A percentile compares a stretch with the other conserved stretches of the same genome.
phyloP scores from a whole-genome alignment of 2,797 vertebrate genomes.

The Tenualosa thibaudeaui region DNA sequence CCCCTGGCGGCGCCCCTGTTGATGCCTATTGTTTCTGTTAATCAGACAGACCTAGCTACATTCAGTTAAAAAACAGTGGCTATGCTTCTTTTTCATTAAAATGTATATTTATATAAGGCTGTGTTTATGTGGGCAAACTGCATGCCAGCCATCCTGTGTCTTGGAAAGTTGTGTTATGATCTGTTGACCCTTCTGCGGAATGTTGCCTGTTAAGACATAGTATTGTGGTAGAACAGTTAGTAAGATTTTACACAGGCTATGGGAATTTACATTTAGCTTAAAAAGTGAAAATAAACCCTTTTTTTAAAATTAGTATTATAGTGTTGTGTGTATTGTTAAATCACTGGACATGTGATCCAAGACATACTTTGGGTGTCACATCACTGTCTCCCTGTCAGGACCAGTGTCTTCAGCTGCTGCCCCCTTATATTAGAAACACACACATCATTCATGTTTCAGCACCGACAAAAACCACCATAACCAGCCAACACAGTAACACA shows the following conservation, averaged over 20 bases:
- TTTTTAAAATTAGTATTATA: not conserved
- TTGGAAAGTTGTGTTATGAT: not conserved
- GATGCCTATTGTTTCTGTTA: no score
- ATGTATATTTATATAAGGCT: not conserved
- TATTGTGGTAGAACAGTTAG: not conserved
- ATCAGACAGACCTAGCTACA: not conserved
- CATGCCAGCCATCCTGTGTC: not conserved
- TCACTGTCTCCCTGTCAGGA: conserved; percentile 7
- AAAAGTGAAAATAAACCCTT: not conserved
- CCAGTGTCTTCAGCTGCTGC: conserved; percentile 18
- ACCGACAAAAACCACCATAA: not conserved
- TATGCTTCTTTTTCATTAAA: not conserved
- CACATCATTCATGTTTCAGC: not conserved
- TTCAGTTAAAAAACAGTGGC: not conserved
- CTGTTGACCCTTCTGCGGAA: conserved; percentile 2
- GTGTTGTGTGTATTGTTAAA: not conserved
- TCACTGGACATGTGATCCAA: not conserved
- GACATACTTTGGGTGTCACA: not conserved
- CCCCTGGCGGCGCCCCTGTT: no score
- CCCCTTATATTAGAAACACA: conserved; percentile 22
- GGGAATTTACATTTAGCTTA: not conserved
- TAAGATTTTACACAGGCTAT: not conserved
- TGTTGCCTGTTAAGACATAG: not conserved
- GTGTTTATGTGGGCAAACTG: not conserved
- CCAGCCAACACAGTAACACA: not conserved